Percentiles rank a stretch among this genome's conserved stretches.
Conservation (phyloP, 2,888 invertebrate genomes). For the Epinotia ramella region DNA sequence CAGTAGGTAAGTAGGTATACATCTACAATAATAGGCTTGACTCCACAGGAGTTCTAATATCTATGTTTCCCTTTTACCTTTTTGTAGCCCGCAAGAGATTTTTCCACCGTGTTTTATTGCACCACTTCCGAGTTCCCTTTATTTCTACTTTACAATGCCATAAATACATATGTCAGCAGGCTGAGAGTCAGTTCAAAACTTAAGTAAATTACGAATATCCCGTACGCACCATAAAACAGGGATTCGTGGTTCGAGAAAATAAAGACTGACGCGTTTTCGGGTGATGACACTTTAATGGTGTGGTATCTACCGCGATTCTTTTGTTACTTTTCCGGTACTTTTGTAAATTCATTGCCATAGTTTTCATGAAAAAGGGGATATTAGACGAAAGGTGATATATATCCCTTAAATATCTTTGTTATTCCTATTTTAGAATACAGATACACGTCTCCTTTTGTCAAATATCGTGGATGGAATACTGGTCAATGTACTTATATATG, state of each 20-base stretch:
- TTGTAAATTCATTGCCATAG: background rate
- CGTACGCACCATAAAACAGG: slow-evolving; percentile 26
- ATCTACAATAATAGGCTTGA: background rate
- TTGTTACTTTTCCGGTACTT: background rate
- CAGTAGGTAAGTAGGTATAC: too few relatives aligned
- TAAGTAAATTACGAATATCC: slow-evolving; percentile 39
- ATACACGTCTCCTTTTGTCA: too few relatives aligned
- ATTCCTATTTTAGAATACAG: background rate
- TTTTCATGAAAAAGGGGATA: background rate
- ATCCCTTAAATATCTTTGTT: background rate
- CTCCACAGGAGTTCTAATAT: background rate
- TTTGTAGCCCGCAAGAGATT: slow-evolving; percentile 16
- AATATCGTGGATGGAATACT: too few relatives aligned
- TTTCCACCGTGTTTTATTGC: slow-evolving; percentile 35
- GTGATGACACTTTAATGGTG: slow-evolving; percentile 29
- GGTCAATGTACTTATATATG: too few relatives aligned
- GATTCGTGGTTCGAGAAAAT: slow-evolving; percentile 27
- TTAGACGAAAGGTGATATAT: background rate
- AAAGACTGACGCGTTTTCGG: slow-evolving; percentile 17
- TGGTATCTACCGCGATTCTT: slow-evolving; percentile 10
- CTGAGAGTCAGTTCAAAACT: slow-evolving; percentile 40
- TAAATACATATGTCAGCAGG: slow-evolving; percentile 38
- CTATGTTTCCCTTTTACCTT: background rate
- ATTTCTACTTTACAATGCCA: slow-evolving; percentile 37
- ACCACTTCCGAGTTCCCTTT: slow-evolving; percentile 35